phyloP scores from a whole-genome alignment of 1,140 invertebrate species.

The Anoplolepis gracilipes region DNA sequence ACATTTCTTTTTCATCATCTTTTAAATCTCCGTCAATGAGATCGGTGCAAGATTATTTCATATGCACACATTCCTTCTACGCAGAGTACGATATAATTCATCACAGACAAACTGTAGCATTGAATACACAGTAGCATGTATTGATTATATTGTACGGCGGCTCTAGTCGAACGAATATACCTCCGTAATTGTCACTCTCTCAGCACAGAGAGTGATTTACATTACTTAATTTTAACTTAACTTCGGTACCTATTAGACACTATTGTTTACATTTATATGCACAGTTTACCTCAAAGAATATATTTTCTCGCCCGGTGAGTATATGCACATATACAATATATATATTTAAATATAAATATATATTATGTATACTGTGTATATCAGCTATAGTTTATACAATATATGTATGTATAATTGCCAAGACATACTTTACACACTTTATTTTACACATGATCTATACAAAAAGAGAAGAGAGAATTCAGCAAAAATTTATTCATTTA shows the following conservation, averaged over 20 bases:
- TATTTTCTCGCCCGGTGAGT: slow-evolving; percentile 60
- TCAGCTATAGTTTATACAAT: neutral
- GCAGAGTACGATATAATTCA: slow-evolving; percentile 19
- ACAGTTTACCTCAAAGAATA: slow-evolving; percentile 78
- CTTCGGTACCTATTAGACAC: slow-evolving; percentile 81
- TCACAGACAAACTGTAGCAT: slow-evolving; percentile 17
- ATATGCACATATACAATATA: slow-evolving; percentile 40
- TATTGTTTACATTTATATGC: slow-evolving; percentile 77
- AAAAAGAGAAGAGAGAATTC: slow-evolving; percentile 53
- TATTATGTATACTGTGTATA: slow-evolving; percentile 3
- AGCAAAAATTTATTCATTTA: slow-evolving; percentile 67
- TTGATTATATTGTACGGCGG: slow-evolving; percentile 81
- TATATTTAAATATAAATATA: slow-evolving; percentile 20
- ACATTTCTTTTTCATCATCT: neutral
- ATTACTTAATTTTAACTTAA: slow-evolving; percentile 85
- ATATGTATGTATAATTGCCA: slow-evolving; percentile 46
- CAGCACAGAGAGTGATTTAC: slow-evolving; percentile 57
- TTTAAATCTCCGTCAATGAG: slow-evolving; percentile 22
- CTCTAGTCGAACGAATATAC: slow-evolving; percentile 84
- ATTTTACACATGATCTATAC: slow-evolving; percentile 67
- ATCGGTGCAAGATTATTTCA: slow-evolving; percentile 6
- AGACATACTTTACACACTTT: slow-evolving; percentile 65
- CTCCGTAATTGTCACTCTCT: slow-evolving; percentile 75
- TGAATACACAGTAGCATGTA: slow-evolving; percentile 68
- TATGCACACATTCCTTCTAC: slow-evolving; percentile 22